Evolutionary conservation across 2,113 vertebrate genomes (phyloP).

Genomic region (Platysternon megacephalum): DNA sequence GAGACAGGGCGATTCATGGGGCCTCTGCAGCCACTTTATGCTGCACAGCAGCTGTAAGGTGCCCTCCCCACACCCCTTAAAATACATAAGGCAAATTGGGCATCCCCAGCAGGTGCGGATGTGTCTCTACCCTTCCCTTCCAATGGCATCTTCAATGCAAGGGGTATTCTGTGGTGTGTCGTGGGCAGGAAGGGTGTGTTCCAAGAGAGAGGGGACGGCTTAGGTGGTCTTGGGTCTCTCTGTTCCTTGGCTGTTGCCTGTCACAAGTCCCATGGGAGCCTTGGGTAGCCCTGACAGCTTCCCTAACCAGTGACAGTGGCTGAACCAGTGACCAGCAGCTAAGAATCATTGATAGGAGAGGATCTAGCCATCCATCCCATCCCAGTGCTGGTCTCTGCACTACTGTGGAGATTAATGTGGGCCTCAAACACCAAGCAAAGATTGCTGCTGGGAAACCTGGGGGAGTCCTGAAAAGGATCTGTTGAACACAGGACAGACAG

Average conservation of each 20-base stretch:
- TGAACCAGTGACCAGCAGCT: not conserved
- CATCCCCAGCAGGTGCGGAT: not conserved
- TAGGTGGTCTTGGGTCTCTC: not conserved
- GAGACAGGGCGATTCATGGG: not conserved
- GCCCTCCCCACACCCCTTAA: not conserved
- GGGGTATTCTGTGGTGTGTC: not conserved
- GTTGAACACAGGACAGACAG: not conserved
- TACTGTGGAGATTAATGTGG: not conserved
- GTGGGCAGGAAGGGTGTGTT: not conserved
- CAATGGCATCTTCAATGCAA: not conserved
- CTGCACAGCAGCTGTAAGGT: not conserved
- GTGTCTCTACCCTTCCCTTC: not conserved
- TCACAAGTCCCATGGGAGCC: not conserved
- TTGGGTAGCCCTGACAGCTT: not conserved
- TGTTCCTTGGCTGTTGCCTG: not conserved
- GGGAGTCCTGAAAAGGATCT: not conserved
- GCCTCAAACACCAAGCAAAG: not conserved
- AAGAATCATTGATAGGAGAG: accelerated
- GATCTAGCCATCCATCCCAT: not conserved
- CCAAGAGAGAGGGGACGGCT: not conserved
- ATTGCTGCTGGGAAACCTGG: not conserved
- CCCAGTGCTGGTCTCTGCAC: not conserved
- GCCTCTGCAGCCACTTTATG: not conserved
- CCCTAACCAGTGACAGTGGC: not conserved
- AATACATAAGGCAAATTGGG: not conserved